phyloP scores from a whole-genome alignment of 2,113 vertebrate species.

The Tautogolabrus adspersus region DNA sequence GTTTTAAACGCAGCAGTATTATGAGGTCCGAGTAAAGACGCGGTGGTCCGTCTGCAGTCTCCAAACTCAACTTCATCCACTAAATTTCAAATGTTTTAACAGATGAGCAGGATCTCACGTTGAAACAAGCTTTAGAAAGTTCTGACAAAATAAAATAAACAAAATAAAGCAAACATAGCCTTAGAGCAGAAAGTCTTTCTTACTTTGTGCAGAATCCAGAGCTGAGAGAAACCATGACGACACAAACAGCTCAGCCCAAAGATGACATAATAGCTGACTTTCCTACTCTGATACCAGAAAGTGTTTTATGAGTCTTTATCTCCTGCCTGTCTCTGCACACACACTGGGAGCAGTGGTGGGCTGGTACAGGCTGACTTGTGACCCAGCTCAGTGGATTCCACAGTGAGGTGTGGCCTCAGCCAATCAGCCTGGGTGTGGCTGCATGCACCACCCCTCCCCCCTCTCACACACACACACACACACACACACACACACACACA shows the following conservation, averaged over 20 bases:
- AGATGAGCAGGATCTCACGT: no score
- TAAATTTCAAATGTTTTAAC: no score
- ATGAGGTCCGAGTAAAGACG: no score
- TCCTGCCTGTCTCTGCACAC: not conserved
- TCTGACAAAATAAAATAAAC: no score
- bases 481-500: no score
- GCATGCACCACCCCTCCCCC: slow-evolving; percentile 51
- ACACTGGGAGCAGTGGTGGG: not conserved
- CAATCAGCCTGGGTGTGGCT: slow-evolving; percentile 84
- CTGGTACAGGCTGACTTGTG: slow-evolving; percentile 61
- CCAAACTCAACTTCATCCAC: no score
- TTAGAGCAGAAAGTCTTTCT: not conserved
- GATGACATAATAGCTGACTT: not conserved
- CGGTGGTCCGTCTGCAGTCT: no score
- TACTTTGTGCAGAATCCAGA: not conserved
- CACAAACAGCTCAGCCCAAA: not conserved
- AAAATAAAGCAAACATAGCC: no score
- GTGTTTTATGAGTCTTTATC: not conserved
- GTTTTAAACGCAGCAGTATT: no score
- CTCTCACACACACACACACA: not conserved
- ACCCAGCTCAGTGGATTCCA: slow-evolving; percentile 80
- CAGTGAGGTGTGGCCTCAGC: slow-evolving; percentile 78
- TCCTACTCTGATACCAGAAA: not conserved
- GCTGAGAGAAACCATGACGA: not conserved
- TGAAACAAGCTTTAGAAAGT: no score